Evolutionary conservation across 2,888 invertebrate species (phyloP).

Genomic region (Eupithecia tripunctaria): DNA sequence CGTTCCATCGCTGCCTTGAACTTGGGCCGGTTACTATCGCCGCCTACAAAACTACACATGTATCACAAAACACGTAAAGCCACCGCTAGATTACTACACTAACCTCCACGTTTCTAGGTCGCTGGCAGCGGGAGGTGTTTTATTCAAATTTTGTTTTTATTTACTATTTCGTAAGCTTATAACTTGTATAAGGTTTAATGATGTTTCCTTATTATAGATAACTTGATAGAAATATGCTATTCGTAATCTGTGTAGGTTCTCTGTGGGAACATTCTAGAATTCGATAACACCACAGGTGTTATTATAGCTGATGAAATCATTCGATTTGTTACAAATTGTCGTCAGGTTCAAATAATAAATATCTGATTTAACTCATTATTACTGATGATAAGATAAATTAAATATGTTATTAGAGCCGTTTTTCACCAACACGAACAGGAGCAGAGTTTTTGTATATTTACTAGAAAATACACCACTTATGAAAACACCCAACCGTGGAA

Average conservation of each 20-base stretch:
- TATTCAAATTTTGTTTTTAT: conserved; percentile 46
- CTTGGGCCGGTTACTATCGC: conserved; percentile 54
- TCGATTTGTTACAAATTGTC: not conserved
- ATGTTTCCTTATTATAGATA: conserved; percentile 18
- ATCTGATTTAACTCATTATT: too few species aligned
- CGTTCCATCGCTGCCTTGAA: conserved; percentile 70
- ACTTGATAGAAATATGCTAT: not conserved
- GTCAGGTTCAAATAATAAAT: not conserved
- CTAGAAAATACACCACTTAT: too few species aligned
- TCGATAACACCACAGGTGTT: not conserved
- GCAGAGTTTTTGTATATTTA: not conserved
- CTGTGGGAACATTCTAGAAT: not conserved
- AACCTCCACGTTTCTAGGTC: conserved; percentile 41
- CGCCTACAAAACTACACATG: conserved; percentile 52
- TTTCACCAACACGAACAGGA: not conserved
- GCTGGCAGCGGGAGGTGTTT: conserved; percentile 50
- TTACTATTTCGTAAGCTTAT: conserved; percentile 21
- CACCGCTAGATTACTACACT: conserved; percentile 47
- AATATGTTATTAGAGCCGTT: not conserved
- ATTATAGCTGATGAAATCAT: not conserved
- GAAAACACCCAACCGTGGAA: too few species aligned
- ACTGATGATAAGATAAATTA: conserved; percentile 2
- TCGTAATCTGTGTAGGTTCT: not conserved
- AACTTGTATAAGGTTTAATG: not conserved
- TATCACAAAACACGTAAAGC: conserved; percentile 49